Evolutionary conservation across 2,888 invertebrate genomes (phyloP), one percentile per base, ranked within the genome.

Genomic region (Rhagonycha fulva): DNA sequence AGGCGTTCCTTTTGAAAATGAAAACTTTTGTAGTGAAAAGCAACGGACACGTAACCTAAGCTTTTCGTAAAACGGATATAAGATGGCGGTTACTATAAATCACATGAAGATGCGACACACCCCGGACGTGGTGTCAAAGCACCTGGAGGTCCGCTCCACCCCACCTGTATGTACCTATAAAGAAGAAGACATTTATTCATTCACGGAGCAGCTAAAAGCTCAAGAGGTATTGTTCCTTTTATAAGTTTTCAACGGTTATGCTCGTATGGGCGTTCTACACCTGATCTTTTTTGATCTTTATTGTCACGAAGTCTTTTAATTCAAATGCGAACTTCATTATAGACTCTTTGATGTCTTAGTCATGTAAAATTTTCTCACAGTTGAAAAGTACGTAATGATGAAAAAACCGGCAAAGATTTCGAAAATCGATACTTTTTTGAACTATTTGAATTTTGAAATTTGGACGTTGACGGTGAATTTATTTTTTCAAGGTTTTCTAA

Each of bases 221-320:
- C 77, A 76, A 78, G 77, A 68, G 77, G 72, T 68, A 74, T 76
- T 78, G 73, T 76, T 62, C 68, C 76, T 76, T 78, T 81, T 81
- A 76, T 75, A 78, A 78, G 62, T 77, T 77, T 83, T 81, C 80
- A 82, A 84, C 83, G 79, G 80, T 79, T 80, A 72, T 70, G 74
- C 69, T 72, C 76, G 71, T 75, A 83, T 83, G 84, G 84, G 84
- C 84, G 84, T 84, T 82, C 82, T 84, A 81, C 85, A 85, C 84
- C 84, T 84, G 84, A 85, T 84, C 81, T 81, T 81, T 80, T 82
- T 81, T 82, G 83, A 84, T 84, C 82, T 83, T 84, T 80, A 80
- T 80, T 78, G 79, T 74, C 78, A 80, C 79, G 81, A 81, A 80
- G 81, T 84, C 81, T 79, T 81, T 82, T 80, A 83, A 81, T 81